Conservation (phyloP, 2,888 invertebrate species). For the Cantharis rufa region DNA sequence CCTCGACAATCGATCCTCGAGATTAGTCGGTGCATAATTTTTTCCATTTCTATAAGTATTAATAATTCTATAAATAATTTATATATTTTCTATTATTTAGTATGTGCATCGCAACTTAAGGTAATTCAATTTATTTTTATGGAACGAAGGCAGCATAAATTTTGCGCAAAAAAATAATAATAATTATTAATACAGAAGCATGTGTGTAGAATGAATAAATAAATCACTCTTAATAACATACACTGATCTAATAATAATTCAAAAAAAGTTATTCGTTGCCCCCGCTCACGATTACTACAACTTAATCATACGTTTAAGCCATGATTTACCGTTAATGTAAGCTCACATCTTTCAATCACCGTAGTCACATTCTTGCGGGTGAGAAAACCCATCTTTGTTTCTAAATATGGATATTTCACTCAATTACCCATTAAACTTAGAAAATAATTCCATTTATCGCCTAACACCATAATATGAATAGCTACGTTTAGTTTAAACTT, state of each 20-base stretch:
- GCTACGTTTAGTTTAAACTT: neutral
- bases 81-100: neutral
- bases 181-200: slow-evolving; percentile 1
- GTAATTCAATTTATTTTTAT: neutral
- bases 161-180: neutral
- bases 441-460: neutral
- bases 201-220: slow-evolving; percentile 13
- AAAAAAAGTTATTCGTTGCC: slow-evolving; percentile 12
- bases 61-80: neutral
- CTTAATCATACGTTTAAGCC: slow-evolving; percentile 25
- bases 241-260: slow-evolving; percentile 19
- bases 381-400: slow-evolving; percentile 20
- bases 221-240: slow-evolving; percentile 20
- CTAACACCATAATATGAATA: neutral
- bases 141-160: neutral
- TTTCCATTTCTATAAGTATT: neutral
- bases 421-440: slow-evolving; percentile 12
- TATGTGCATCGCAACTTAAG: neutral
- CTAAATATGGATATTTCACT: slow-evolving; percentile 23
- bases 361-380: slow-evolving; percentile 25
- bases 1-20: neutral
- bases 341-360: slow-evolving; percentile 24
- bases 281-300: slow-evolving; percentile 12
- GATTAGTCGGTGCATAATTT: neutral
- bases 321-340: slow-evolving; percentile 22